Base-by-base conservation (phyloP, 2,888 invertebrate species). In the Nasonovia ribisnigri region DNA sequence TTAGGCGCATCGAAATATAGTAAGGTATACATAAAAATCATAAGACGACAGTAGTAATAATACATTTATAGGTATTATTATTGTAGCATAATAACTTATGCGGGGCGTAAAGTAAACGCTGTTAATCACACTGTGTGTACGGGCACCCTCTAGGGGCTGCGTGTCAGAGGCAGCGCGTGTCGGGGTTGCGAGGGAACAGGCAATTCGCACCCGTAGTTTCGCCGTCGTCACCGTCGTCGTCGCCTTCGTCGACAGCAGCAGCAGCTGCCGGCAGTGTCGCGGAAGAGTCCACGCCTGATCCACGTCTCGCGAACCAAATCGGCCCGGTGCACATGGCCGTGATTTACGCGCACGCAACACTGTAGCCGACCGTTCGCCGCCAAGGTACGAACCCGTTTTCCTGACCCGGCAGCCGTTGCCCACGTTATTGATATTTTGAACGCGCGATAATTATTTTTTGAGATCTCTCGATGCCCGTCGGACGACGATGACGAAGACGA, bases 201-300 rank as follows among this genome's bases (percentile, higher is more conserved):
- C 36, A 77, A 36, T 77, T 77, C 20, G 77, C 77, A 77, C 77
- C 36, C 77, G 36, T 20, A 77, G 36, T 77, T 77, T 20, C 77
- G 29, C 60, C 60, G 60, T 60, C 60, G 60, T 13, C n/a, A 16
- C 36, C 77, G 20, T 20, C 29, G 43, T 20, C 67, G n/a, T 11
- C 46, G 42, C 43, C 42, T 43, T 3, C 42, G 13, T 3, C 43
- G 67, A 24, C 46, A 36, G 1, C n/a, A 20, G 11, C 46, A 36
- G 1, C 90, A 8, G 36, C 67, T 8, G 77, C 48, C 84, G 84
- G 46, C 84, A 91, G 91, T 91, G 91, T 57, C 57, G 91, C 54
- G 91, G 57, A 86, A 54, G 29, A 86, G 54, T 24, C 57, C 91
- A 91, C 57, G 57, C 91, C 46, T 20, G 57, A 91, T 26, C n/a